Conservation (phyloP, 2,113 vertebrate species). For the Solea solea region DNA sequence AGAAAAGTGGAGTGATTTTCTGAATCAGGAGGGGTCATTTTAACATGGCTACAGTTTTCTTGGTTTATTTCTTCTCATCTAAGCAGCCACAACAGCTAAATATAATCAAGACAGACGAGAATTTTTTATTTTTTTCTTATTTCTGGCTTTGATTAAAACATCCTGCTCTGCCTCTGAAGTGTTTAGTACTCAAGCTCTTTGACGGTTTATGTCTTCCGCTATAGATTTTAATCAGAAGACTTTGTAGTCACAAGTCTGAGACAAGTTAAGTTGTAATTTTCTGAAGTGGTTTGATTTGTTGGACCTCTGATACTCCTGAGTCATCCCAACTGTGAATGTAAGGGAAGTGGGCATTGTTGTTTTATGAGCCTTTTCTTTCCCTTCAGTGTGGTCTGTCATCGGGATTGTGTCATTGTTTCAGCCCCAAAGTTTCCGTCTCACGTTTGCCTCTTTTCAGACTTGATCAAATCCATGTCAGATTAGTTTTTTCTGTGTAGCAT, state of each 20-base stretch:
- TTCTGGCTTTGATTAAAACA: constrained; percentile 12
- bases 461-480: neutral
- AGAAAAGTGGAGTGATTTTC: constrained; percentile 10
- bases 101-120: neutral
- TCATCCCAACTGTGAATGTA: constrained; percentile 27
- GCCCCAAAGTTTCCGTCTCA: neutral
- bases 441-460: constrained; percentile 2
- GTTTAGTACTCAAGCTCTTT: neutral
- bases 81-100: neutral
- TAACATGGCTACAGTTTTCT: neutral
- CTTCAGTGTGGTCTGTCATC: constrained; percentile 15
- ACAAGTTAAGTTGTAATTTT: neutral
- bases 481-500: neutral
- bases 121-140: neutral
- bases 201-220: neutral
- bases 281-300: neutral
- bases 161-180: constrained; percentile 1
- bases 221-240: neutral
- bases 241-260: neutral
- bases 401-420: constrained; percentile 5
- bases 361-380: constrained; percentile 35
- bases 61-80: neutral
- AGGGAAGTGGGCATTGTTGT: constrained; percentile 27
- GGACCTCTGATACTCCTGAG: constrained; percentile 6
- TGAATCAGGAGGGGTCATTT: constrained; percentile 14